Evolutionary conservation across 2,797 vertebrate genomes (phyloP), one percentile per base, ranked within the genome.

Genomic region (Rhinophrynus dorsalis): DNA sequence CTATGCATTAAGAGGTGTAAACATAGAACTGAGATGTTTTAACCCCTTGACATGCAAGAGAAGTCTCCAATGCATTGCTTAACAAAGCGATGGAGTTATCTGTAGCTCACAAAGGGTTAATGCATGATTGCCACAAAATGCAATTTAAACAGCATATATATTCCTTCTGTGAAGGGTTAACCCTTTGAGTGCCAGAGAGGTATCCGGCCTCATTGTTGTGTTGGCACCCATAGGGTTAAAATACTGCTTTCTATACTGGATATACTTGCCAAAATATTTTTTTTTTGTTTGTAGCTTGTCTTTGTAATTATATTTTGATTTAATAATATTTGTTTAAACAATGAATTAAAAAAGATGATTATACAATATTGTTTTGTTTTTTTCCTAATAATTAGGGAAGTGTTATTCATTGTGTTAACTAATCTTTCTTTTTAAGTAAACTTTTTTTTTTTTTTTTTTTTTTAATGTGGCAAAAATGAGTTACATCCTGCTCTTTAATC

Each of bases 121-220:
- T 29, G 48, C 17, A 48, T 48, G 13, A 26, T 10, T 23, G 13
- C 38, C n/a, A 10, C 12, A 51, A 13, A 11, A 61, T 61, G 45
- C 24, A 26, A 21, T 59, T 64, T 26, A 45, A 73, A 74, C 67
- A 29, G 20, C n/a, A 68, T 74, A 73, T 12, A 67, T 78, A 75
- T 84, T 76, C 78, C 80, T 81, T 83, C 82, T 78, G 63, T 82
- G 79, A 87, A 86, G 81, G 78, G 60, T n/a, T n/a, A n/a, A n/a
- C n/a, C n/a, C n/a, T n/a, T n/a, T n/a, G n/a, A n/a, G n/a, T n/a
- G n/a, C n/a, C n/a, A n/a, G n/a, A n/a, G n/a, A n/a, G n/a, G n/a
- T n/a, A n/a, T n/a, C n/a, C n/a, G n/a, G n/a, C n/a, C n/a, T n/a
- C n/a, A n/a, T n/a, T 68, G 18, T 13, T 66, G 23, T 27, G n/a